Evolutionary conservation across 64 coral and sea anemone genomes (phyloP).

Genomic region (Orbicella faveolata): DNA sequence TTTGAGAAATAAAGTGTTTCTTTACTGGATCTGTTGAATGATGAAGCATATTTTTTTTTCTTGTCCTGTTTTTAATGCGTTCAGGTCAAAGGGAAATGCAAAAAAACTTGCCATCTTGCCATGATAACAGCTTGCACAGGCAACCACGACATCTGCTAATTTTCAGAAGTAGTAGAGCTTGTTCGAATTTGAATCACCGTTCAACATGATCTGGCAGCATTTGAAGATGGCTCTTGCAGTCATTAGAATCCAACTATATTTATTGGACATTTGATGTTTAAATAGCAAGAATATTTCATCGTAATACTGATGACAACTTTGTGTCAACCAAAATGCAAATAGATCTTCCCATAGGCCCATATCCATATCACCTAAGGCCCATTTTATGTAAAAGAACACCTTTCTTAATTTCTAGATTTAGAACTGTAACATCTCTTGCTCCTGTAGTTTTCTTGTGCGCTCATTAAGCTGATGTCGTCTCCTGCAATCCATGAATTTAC

Average conservation of each 20-base stretch:
- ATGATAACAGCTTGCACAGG: background rate
- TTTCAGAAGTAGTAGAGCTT: background rate
- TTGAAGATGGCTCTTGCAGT: background rate
- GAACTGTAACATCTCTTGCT: background rate
- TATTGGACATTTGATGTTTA: conserved; percentile 24
- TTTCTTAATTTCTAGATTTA: background rate
- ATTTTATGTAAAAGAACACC: background rate
- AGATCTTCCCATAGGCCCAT: background rate
- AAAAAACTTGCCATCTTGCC: background rate
- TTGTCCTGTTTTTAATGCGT: background rate
- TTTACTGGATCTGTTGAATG: background rate
- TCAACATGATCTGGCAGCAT: background rate
- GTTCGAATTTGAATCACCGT: background rate
- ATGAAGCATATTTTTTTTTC: background rate
- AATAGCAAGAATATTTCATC: conserved; percentile 50
- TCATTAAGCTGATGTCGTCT: conserved; percentile 29
- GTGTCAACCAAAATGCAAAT: conserved; percentile 15
- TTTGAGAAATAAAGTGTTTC: background rate
- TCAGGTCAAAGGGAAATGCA: background rate
- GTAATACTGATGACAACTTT: conserved; percentile 18
- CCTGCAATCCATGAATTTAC: conserved; percentile 6
- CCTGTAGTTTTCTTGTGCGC: background rate
- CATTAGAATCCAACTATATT: background rate
- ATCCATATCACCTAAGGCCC: background rate
- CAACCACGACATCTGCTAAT: background rate